Percentiles rank a stretch among this genome's conserved stretches.
These are phyloP conservation scores for Uria lomvia DNA, from an alignment of 2,113 vertebrate genomes.

Conservation along the genomic window DNA sequence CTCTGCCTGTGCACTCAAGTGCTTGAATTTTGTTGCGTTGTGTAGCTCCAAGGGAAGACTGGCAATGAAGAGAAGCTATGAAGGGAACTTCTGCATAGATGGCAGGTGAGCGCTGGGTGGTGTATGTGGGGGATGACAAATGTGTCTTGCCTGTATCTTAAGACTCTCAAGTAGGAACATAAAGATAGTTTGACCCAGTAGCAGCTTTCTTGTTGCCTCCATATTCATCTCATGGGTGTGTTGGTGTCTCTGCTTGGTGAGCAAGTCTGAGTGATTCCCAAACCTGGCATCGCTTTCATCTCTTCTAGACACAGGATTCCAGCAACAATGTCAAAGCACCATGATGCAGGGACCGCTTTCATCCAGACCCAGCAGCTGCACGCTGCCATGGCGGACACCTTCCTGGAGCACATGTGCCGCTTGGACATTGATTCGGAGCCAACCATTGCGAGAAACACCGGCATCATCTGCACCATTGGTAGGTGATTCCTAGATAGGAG, in stretches of 20 bases:
- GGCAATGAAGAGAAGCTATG: conserved; percentile 71
- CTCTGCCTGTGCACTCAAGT: conserved; percentile 44
- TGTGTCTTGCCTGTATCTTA: conserved; percentile 31
- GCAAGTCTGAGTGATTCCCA: background rate
- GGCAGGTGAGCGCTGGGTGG: conserved; percentile 61
- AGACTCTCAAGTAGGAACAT: conserved; percentile 47
- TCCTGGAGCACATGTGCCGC: conserved; percentile 94
- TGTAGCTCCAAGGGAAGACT: conserved; percentile 67
- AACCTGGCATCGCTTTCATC: background rate
- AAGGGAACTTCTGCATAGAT: conserved; percentile 68
- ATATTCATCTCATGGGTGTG: conserved; percentile 34
- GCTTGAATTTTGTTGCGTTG: conserved; percentile 67
- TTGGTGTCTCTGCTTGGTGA: conserved; percentile 4
- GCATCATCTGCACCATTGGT: conserved; percentile 99
- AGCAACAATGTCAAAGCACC: conserved; percentile 78
- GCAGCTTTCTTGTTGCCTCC: conserved; percentile 31
- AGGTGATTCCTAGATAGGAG: conserved; percentile 17
- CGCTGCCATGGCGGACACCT: conserved; percentile 92
- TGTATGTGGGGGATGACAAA: conserved; percentile 4
- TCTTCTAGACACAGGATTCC: conserved; percentile 14
- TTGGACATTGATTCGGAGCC: conserved; percentile 95
- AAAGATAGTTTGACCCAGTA: conserved; percentile 40
- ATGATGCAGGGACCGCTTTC: conserved; percentile 80
- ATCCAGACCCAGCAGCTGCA: conserved; percentile 93
- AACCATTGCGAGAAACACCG: conserved; percentile 89